Percentiles rank a stretch among this genome's conserved stretches.
phyloP scores from a whole-genome alignment of 2,888 invertebrate genomes.

The Erebia epiphron region DNA sequence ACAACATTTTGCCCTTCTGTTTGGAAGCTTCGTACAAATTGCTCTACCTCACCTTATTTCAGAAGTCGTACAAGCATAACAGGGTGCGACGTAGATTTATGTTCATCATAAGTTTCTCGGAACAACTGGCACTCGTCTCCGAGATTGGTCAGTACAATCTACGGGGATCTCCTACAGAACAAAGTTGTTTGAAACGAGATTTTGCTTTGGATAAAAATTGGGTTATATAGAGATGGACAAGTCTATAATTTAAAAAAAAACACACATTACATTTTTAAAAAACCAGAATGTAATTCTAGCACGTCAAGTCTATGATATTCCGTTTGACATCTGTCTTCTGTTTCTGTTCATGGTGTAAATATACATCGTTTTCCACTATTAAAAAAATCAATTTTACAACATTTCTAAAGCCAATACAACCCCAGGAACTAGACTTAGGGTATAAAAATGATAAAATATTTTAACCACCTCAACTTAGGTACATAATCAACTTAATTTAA shows the following conservation, averaged over 20 bases:
- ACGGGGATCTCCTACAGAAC: not conserved
- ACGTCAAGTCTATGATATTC: too few relatives aligned
- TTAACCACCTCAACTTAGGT: too few relatives aligned
- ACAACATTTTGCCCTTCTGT: not conserved
- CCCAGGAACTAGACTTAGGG: too few relatives aligned
- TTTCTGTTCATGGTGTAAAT: too few relatives aligned
- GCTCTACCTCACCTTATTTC: slow-evolving; percentile 13
- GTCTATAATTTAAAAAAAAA: not conserved
- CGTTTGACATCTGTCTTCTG: too few relatives aligned
- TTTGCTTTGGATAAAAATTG: not conserved
- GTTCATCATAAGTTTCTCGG: slow-evolving; percentile 36
- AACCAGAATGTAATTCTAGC: too few relatives aligned
- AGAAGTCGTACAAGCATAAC: slow-evolving; percentile 22
- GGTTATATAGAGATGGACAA: not conserved
- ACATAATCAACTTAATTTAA: too few relatives aligned
- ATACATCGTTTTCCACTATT: too few relatives aligned
- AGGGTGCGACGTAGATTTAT: slow-evolving; percentile 31
- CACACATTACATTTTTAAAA: too few relatives aligned
- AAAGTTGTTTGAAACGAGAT: slow-evolving; percentile 9
- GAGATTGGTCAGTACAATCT: slow-evolving; percentile 33
- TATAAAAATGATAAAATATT: too few relatives aligned
- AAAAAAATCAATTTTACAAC: too few relatives aligned
- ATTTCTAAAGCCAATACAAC: too few relatives aligned
- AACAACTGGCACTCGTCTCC: slow-evolving; percentile 29
- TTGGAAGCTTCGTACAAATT: slow-evolving; percentile 7